These are phyloP conservation scores for Habropoda laboriosa DNA, from an alignment of 1,140 invertebrate genomes.

Conservation along the genomic window DNA sequence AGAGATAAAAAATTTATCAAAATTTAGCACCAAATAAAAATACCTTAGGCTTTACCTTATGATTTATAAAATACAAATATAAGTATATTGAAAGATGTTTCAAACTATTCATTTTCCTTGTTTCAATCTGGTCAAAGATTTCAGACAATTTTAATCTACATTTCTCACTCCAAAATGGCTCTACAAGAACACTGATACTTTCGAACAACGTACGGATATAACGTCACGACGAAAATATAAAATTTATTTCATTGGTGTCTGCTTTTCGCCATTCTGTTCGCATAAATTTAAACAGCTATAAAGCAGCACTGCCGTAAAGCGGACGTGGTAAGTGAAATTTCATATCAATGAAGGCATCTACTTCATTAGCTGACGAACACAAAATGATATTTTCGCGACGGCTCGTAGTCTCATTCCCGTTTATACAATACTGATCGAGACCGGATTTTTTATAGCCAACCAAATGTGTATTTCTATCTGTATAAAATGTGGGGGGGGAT, in stretches of 20 bases:
- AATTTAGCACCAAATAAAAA: too few species aligned
- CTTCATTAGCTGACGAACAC: neutral
- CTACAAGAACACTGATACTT: too few species aligned
- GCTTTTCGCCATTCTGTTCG: neutral
- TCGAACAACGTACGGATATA: neutral
- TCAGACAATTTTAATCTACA: too few species aligned
- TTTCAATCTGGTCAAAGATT: too few species aligned
- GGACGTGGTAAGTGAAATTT: slow-evolving; percentile 13
- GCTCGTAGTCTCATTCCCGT: neutral
- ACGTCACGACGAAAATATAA: neutral
- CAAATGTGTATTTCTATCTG: neutral
- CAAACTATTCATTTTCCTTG: too few species aligned
- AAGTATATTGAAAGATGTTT: too few species aligned
- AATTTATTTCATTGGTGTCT: neutral
- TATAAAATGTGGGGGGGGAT: too few species aligned
- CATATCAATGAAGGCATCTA: slow-evolving; percentile 11
- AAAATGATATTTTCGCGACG: neutral
- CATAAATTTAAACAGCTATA: slow-evolving; percentile 5
- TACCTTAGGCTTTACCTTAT: too few species aligned
- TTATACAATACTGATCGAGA: neutral
- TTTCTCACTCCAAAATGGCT: neutral
- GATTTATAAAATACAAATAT: too few species aligned
- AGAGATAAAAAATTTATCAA: too few species aligned
- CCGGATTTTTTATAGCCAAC: neutral
- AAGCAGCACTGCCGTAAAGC: neutral